Conservation (phyloP, 1,140 invertebrate genomes). For the Formica selysi region DNA sequence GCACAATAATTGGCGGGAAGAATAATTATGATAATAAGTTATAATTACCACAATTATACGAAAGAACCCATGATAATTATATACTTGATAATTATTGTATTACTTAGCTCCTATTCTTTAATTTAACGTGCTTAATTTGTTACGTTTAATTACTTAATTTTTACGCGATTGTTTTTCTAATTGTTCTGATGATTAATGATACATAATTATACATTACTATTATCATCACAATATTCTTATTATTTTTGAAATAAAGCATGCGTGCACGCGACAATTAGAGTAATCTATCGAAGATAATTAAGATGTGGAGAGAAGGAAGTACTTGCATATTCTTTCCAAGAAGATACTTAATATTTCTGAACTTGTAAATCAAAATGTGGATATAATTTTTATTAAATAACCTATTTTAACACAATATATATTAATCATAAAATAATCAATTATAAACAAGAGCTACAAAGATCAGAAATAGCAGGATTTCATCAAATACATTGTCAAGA, state of each 20-base stretch:
- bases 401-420: background rate
- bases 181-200: slow-evolving; percentile 3
- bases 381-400: background rate
- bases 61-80: slow-evolving; percentile 19
- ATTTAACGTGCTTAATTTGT: slow-evolving; percentile 34
- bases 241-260: background rate
- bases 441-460: background rate
- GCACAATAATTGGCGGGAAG: slow-evolving; percentile 8
- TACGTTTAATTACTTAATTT: slow-evolving; percentile 34
- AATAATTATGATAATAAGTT: slow-evolving; percentile 37
- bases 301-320: background rate
- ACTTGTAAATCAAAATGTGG: background rate
- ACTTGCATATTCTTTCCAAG: slow-evolving; percentile 3
- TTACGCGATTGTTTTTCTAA: slow-evolving; percentile 8
- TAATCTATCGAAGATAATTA: background rate
- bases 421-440: background rate
- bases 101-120: slow-evolving; percentile 17
- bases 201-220: slow-evolving; percentile 10
- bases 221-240: background rate
- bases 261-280: background rate
- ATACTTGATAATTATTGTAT: background rate
- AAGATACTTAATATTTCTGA: background rate
- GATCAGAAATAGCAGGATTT: background rate
- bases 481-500: background rate
- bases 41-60: slow-evolving; percentile 39